A percentile compares a stretch with the other conserved stretches of the same genome.
Conservation (phyloP, 2,113 vertebrate species). For the Megaceryle maxima region DNA sequence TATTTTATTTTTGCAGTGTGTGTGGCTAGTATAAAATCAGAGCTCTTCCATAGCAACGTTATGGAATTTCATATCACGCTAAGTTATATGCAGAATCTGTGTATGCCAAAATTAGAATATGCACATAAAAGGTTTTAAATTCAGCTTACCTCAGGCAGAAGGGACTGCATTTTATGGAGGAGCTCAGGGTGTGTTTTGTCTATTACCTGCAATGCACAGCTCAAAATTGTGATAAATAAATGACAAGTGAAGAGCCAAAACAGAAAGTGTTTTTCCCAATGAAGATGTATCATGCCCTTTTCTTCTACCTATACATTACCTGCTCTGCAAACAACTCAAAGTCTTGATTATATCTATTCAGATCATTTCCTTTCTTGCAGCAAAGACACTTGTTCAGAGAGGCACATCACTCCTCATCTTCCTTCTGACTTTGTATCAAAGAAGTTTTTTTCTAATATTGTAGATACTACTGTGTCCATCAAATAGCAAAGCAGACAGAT, state of each 20-base stretch:
- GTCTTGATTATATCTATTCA: neutral
- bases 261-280: neutral
- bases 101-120: neutral
- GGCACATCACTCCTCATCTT: neutral
- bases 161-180: neutral
- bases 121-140: neutral
- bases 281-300: neutral
- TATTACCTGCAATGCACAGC: neutral
- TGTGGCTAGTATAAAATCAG: neutral
- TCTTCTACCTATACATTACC: neutral
- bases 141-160: neutral
- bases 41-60: neutral
- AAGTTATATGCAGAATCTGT: neutral
- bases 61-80: neutral
- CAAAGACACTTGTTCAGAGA: neutral
- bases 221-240: slow-evolving; percentile 8
- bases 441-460: neutral
- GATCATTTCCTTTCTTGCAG: neutral
- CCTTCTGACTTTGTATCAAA: neutral
- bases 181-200: neutral
- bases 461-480: neutral
- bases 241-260: neutral
- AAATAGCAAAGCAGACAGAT: neutral
- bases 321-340: neutral
- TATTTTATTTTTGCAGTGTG: neutral